Percentiles rank a stretch among this genome's conserved stretches.
Conservation (phyloP, 1,140 invertebrate genomes). For the Halesus radiatus region DNA sequence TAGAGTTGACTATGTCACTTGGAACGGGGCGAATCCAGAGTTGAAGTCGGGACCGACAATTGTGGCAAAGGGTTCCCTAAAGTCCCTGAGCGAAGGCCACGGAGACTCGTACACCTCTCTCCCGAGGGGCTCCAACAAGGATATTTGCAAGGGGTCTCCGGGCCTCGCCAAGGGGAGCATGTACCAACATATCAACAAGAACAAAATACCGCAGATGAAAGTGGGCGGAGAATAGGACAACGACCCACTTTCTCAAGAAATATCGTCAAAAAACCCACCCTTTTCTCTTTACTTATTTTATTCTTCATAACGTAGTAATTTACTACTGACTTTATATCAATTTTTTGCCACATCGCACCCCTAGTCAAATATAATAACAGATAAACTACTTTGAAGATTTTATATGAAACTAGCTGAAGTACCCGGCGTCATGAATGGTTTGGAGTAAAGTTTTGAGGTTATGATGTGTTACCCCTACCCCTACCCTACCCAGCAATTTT, state of each 20-base stretch:
- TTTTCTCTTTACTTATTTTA: too few species aligned
- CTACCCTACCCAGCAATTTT: too few species aligned
- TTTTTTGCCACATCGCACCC: too few species aligned
- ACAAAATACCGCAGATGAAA: conserved; percentile 53
- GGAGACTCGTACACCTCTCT: neutral
- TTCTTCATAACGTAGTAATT: too few species aligned
- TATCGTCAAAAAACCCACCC: too few species aligned
- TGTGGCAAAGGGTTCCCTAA: conserved; percentile 39
- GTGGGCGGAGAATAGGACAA: conserved; percentile 49
- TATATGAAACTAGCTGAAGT: too few species aligned
- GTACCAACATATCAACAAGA: conserved; percentile 54
- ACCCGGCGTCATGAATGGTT: too few species aligned
- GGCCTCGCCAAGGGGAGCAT: conserved; percentile 50
- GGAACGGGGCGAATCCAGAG: conserved; percentile 55
- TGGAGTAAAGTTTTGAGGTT: too few species aligned
- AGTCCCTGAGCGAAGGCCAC: conserved; percentile 1
- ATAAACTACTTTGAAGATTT: too few species aligned
- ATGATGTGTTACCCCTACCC: too few species aligned
- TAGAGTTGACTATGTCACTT: conserved; percentile 54
- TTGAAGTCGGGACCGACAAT: conserved; percentile 46
- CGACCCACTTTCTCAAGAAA: neutral
- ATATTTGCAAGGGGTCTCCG: conserved; percentile 48
- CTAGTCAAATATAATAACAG: too few species aligned
- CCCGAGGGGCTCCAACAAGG: conserved; percentile 50
- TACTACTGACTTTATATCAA: too few species aligned